Evolutionary conservation across 2,888 invertebrate genomes (phyloP), one percentile per base, ranked within the genome.

Genomic region (Eupithecia subumbrata): DNA sequence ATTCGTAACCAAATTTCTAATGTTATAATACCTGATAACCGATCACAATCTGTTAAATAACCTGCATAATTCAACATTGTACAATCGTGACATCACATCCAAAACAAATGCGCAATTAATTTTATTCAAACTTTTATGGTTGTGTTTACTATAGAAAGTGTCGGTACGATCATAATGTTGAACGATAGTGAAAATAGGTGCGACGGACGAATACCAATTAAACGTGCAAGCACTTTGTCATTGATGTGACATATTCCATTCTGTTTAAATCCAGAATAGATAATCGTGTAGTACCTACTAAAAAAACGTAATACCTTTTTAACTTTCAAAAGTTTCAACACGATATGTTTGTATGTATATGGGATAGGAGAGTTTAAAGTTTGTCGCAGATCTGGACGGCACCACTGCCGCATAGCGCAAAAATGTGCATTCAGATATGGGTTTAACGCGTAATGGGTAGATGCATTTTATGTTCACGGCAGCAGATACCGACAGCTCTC

Each of bases 131-230:
- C 81, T 79, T 80, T 83, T 86, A 89, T 84, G 88, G 86, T 80
- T 84, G 84, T 87, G 88, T 87, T 89, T 88, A 89, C 89, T 89
- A 90, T 91, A 93, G 94, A 94, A 94, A 94, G 94, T 91, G 88
- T 86, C 76, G 83, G 84, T 84, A 16, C 43, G 12, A 67, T 67
- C 43, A 91, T 90, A 92, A 91, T 91, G 86, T 89, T 90, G 89
- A 93, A 92, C 88, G 94, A 94, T 92, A 94, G 94, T 94, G 94
- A 94, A 94, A 94, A 90, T 88, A 82, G 78, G 75, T 60, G 79
- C 84, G 86, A 76, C 78, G 75, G 73, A 70, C 83, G 94, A 88
- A 94, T 94, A 90, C 79, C 83, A 91, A 93, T 77, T 82, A 84
- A 86, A 81, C 79, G 82, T 80, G 40, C 40, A 22, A n/a, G 67